Conservation (phyloP, 2,113 vertebrate species). For the Dasyurus viverrinus region DNA sequence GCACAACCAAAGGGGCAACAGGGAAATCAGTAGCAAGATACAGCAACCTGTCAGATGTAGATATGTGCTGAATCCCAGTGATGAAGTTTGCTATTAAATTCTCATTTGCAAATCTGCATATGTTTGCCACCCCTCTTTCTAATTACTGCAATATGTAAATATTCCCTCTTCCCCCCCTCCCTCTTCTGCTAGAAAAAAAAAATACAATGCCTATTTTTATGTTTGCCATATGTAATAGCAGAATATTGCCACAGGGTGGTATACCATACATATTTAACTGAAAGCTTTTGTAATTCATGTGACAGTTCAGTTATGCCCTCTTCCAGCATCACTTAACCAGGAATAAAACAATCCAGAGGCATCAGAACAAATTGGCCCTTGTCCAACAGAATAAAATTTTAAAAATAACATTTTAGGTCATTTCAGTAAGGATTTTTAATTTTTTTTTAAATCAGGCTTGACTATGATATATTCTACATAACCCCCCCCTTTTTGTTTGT, state of each 20-base stretch:
- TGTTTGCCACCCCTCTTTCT: constrained; percentile 50
- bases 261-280: constrained; percentile 88
- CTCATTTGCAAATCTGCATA: constrained; percentile 58
- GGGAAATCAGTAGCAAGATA: constrained; percentile 34
- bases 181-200: constrained; percentile 47
- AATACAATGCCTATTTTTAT: constrained; percentile 30
- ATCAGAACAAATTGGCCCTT: constrained; percentile 82
- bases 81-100: constrained; percentile 61
- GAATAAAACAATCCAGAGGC: constrained; percentile 84
- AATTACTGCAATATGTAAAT: constrained; percentile 46
- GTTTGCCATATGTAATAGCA: constrained; percentile 86
- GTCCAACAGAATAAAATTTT: constrained; percentile 44
- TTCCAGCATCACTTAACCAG: constrained; percentile 83
- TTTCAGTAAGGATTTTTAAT: not conserved
- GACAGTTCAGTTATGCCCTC: constrained; percentile 83
- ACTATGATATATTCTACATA: constrained; percentile 4
- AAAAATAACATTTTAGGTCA: constrained; percentile 34
- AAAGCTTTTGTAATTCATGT: constrained; percentile 83
- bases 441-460: constrained; percentile 8
- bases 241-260: constrained; percentile 93
- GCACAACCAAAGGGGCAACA: constrained; percentile 30
- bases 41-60: constrained; percentile 38
- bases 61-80: not conserved
- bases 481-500: not conserved
- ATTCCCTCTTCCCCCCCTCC: constrained; percentile 46